Conservation (phyloP, 2,113 vertebrate genomes). For the Crotalus tigris region DNA sequence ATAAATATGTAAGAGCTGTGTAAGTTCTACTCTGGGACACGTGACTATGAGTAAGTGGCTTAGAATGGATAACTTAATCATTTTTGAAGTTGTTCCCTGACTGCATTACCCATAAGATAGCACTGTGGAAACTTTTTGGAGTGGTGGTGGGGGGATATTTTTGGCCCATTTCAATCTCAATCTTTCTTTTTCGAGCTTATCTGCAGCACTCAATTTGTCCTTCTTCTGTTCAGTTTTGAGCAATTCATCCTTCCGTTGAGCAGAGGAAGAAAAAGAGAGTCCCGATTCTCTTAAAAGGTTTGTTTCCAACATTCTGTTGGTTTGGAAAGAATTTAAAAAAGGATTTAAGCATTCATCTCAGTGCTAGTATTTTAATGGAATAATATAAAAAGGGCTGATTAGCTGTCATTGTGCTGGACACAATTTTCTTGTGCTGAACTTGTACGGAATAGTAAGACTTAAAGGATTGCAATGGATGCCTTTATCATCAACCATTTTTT, state of each 20-base stretch:
- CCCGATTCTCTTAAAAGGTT: neutral
- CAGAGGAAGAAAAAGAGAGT: neutral
- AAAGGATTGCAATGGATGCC: neutral
- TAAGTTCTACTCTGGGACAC: neutral
- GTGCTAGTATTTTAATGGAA: slow-evolving; percentile 25
- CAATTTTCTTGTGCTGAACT: slow-evolving; percentile 12
- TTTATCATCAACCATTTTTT: neutral
- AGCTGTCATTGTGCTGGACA: neutral
- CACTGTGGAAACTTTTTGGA: neutral
- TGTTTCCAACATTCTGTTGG: neutral
- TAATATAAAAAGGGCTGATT: slow-evolving; percentile 35
- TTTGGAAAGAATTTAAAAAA: slow-evolving; percentile 19
- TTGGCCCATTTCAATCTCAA: neutral
- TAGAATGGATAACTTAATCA: neutral
- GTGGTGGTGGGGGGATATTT: neutral
- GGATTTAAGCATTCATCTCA: slow-evolving; percentile 28
- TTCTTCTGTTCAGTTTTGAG: neutral
- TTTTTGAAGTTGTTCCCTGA: neutral
- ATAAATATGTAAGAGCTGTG: neutral
- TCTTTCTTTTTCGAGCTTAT: neutral
- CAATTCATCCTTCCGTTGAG: neutral
- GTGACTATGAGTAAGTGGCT: neutral
- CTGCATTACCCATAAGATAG: neutral
- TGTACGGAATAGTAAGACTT: neutral
- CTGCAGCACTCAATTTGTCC: neutral